phyloP scores from a whole-genome alignment of 2,113 vertebrate species.

The Neodontobutis hainanensis region DNA sequence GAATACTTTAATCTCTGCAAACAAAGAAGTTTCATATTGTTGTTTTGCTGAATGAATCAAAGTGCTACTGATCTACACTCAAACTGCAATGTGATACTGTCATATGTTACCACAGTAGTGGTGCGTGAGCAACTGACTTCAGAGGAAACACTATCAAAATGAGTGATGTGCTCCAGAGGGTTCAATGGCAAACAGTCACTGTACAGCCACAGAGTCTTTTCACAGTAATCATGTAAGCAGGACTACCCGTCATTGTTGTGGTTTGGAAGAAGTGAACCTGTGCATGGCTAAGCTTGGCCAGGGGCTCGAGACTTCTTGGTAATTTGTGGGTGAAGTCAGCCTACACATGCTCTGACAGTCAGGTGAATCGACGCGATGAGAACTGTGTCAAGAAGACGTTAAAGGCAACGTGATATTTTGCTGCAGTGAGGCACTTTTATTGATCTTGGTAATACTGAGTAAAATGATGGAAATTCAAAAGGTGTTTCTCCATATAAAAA shows the following conservation, averaged over 20 bases:
- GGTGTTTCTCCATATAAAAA: too few relatives aligned
- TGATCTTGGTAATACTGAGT: too few relatives aligned
- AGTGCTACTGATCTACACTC: constrained; percentile 54
- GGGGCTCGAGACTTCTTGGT: constrained; percentile 61
- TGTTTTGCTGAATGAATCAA: constrained; percentile 75
- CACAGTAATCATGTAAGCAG: constrained; percentile 66
- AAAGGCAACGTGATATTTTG: neutral
- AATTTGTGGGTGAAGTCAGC: constrained; percentile 64
- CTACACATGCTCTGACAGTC: constrained; percentile 32
- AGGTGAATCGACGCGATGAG: constrained; percentile 34
- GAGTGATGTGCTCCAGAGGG: constrained; percentile 57
- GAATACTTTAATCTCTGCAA: constrained; percentile 26
- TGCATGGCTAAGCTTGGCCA: constrained; percentile 15
- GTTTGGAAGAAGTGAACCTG: constrained; percentile 68
- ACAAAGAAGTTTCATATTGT: constrained; percentile 56
- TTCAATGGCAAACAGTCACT: constrained; percentile 69
- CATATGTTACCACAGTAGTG: constrained; percentile 55
- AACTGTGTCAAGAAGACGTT: constrained; percentile 39
- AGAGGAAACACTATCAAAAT: constrained; percentile 68
- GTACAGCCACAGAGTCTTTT: constrained; percentile 61
- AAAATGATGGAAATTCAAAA: too few relatives aligned
- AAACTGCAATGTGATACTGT: constrained; percentile 47
- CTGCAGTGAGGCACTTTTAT: neutral
- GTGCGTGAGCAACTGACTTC: constrained; percentile 52
- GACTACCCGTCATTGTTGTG: constrained; percentile 70